Evolutionary conservation across 2,797 vertebrate genomes (phyloP).

Genomic region (Sternotherus odoratus): DNA sequence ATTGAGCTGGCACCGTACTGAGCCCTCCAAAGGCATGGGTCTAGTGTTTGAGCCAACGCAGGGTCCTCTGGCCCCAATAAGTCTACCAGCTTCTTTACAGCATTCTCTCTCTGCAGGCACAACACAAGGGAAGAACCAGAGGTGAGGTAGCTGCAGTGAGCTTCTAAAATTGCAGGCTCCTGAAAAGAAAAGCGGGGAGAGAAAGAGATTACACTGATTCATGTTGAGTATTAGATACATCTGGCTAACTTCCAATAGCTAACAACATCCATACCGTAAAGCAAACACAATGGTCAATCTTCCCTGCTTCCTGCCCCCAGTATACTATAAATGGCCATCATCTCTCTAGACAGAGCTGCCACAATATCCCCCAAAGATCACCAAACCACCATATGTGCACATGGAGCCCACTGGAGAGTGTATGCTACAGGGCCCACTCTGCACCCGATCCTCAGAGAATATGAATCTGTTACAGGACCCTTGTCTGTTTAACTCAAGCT

Average conservation of each 20-base stretch:
- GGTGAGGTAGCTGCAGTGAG: slow-evolving; percentile 70
- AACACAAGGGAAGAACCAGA: slow-evolving; percentile 78
- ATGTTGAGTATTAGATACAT: background rate
- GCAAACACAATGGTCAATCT: background rate
- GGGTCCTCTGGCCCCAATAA: slow-evolving; percentile 79
- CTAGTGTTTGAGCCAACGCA: slow-evolving; percentile 34
- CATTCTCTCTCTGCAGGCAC: slow-evolving; percentile 81
- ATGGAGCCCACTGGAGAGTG: background rate
- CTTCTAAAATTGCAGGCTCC: slow-evolving; percentile 57
- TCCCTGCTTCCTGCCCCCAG: background rate
- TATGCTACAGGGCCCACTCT: background rate
- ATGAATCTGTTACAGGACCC: background rate
- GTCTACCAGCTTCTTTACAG: slow-evolving; percentile 81
- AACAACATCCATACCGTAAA: background rate
- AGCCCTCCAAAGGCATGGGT: slow-evolving; percentile 74
- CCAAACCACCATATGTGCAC: background rate
- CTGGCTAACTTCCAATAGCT: background rate
- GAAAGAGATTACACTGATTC: background rate
- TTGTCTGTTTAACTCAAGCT: background rate
- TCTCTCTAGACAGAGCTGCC: background rate
- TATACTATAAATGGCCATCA: accelerated
- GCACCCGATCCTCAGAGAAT: background rate
- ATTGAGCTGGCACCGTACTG: slow-evolving; percentile 69
- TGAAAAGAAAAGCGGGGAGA: slow-evolving; percentile 8
- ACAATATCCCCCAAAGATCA: accelerated